Evolutionary conservation across 23 tunicate species (phyloP), one percentile per base, ranked within the genome.

Genomic region (Clavelina lepadiformis): DNA sequence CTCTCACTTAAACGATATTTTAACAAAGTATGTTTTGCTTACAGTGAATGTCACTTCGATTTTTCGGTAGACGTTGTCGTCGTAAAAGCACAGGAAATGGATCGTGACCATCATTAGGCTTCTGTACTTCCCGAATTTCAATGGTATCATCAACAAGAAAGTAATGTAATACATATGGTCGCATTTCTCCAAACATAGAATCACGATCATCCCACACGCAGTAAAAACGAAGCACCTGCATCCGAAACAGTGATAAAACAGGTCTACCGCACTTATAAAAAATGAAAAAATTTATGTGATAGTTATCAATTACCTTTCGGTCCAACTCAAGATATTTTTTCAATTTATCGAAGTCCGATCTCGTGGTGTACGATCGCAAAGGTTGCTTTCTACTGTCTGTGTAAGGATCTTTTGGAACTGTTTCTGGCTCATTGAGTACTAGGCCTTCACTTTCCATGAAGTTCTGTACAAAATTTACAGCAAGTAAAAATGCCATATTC

Each of bases 191-290:
- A 56, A 94, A 94, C 95, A 94, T 79, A 31, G 88, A 73, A 38
- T 94, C 95, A 33, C 99, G 95, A 51, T 94, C 99, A 63, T 94
- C 99, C 95, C 95, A 94, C 8, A 94, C 85, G 66, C 91, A 82
- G 63, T 75, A 86, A 69, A 94, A 94, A 51, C 95, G 85, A 56
- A 94, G 68, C 27, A 94, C 97, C 97, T 89, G 37, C 1, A 8
- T 2, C 30, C 51, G 15, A 11, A 41, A 11, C 11, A 15, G 15
- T 8, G 15, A 41, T 8, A 41, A 8, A 41, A 8, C 15, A 11
- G 49, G 15, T 41, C 15, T 11, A 11, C 49, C 15, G 11, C 11
- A 41, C 15, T 15, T 41, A 15, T 15, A 11, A 8, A 15, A 41
- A 41, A 41, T 41, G 49, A 41, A 8, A 41, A 41, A 8, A 41